phyloP scores from a whole-genome alignment of 2,888 invertebrate genomes.

The Rhingia rostrata region DNA sequence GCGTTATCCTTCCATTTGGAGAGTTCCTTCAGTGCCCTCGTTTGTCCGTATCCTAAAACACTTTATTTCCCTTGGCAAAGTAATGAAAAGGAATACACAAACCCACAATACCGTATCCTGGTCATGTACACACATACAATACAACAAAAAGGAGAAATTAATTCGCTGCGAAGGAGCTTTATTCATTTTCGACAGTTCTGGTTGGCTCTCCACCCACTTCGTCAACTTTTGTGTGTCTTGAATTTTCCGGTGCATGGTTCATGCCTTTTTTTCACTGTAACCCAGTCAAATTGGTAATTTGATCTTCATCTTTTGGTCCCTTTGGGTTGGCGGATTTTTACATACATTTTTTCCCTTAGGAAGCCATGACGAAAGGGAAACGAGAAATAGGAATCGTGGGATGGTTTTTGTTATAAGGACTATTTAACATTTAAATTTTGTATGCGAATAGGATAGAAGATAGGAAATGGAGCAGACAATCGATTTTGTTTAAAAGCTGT shows the following conservation, averaged over 20 bases:
- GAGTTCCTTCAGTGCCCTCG: background rate
- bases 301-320: conserved; percentile 2
- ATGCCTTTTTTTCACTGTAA: background rate
- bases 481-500: background rate
- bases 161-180: conserved; percentile 17
- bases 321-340: background rate
- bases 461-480: conserved; percentile 15
- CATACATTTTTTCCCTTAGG: background rate
- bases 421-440: conserved; percentile 20
- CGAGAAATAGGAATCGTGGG: background rate
- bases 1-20: background rate
- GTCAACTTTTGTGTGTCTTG: background rate
- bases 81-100: background rate
- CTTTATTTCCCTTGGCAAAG: background rate
- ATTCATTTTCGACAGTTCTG: conserved; percentile 6
- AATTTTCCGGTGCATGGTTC: conserved; percentile 8
- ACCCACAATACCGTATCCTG: background rate
- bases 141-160: conserved; percentile 7
- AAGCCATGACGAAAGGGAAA: background rate
- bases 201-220: background rate
- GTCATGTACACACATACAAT: conserved; percentile 1
- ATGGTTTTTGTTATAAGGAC: conserved; percentile 17
- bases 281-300: conserved; percentile 12
- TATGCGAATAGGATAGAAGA: conserved; percentile 16
- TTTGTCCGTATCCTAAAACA: background rate